Conservation (phyloP, 2,797 vertebrate species). For the Tapera naevia region DNA sequence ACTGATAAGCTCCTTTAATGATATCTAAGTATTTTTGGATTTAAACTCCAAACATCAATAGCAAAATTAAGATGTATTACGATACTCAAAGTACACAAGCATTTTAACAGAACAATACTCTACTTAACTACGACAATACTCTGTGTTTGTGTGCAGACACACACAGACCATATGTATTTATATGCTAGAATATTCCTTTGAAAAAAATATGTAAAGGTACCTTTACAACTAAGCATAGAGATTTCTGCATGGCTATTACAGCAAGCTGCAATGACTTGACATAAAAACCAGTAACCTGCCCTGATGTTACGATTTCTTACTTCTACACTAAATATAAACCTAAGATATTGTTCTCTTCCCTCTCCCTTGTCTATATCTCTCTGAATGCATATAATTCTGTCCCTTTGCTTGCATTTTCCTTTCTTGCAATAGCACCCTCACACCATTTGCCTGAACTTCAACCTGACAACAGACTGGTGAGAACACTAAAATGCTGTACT, state of each 20-base stretch:
- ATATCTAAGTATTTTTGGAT: background rate
- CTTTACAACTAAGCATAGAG: background rate
- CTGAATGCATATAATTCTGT: background rate
- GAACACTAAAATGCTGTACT: background rate
- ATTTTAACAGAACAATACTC: background rate
- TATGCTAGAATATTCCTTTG: background rate
- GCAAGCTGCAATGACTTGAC: background rate
- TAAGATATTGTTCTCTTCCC: background rate
- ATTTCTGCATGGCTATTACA: background rate
- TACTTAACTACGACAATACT: no score
- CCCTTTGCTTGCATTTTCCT: background rate
- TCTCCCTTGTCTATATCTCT: background rate
- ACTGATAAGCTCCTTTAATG: background rate
- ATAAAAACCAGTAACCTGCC: background rate
- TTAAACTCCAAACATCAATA: background rate
- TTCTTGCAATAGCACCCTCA: background rate
- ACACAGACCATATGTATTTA: background rate
- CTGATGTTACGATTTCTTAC: background rate
- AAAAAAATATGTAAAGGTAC: background rate
- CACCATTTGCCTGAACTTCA: background rate
- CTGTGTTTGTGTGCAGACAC: accelerated
- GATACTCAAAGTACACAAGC: background rate
- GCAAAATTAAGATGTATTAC: background rate
- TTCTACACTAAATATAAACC: background rate
- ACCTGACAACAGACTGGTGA: background rate